Evolutionary conservation across 1,140 invertebrate species (phyloP).

Genomic region (Pseudomyrmex concolor): DNA sequence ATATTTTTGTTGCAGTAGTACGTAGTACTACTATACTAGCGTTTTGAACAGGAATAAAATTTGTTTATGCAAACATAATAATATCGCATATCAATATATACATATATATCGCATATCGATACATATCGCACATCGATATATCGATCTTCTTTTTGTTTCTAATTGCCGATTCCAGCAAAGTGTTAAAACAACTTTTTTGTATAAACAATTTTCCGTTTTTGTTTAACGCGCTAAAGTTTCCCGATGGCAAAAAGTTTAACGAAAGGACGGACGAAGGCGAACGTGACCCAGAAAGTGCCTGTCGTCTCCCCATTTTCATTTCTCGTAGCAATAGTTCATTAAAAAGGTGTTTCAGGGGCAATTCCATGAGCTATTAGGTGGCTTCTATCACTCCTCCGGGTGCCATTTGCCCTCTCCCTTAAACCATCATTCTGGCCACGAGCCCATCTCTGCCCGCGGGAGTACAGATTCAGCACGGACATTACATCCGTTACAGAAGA

Average conservation of each 20-base stretch:
- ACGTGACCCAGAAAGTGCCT: slow-evolving; percentile 57
- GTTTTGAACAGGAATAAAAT: too few species aligned
- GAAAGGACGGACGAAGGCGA: background rate
- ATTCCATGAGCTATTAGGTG: slow-evolving; percentile 89
- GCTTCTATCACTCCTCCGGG: slow-evolving; percentile 88
- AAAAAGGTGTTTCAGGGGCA: slow-evolving; percentile 89
- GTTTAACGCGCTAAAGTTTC: background rate
- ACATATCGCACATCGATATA: too few species aligned
- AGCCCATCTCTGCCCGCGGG: slow-evolving; percentile 69
- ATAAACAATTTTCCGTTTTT: background rate
- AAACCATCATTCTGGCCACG: slow-evolving; percentile 62
- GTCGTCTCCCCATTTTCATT: slow-evolving; percentile 87
- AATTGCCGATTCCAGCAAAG: too few species aligned
- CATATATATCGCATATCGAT: too few species aligned
- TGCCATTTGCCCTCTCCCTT: slow-evolving; percentile 84
- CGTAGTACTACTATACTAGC: too few species aligned
- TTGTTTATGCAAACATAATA: too few species aligned
- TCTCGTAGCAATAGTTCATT: slow-evolving; percentile 89
- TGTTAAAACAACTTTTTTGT: too few species aligned
- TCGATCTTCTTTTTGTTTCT: too few species aligned
- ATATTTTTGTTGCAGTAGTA: too few species aligned
- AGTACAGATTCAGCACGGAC: slow-evolving; percentile 80
- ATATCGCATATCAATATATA: too few species aligned
- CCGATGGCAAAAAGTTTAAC: slow-evolving; percentile 20
- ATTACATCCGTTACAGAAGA: slow-evolving; percentile 80